Conservation (phyloP, 1,140 invertebrate species). For the Drosophila eugracilis region DNA sequence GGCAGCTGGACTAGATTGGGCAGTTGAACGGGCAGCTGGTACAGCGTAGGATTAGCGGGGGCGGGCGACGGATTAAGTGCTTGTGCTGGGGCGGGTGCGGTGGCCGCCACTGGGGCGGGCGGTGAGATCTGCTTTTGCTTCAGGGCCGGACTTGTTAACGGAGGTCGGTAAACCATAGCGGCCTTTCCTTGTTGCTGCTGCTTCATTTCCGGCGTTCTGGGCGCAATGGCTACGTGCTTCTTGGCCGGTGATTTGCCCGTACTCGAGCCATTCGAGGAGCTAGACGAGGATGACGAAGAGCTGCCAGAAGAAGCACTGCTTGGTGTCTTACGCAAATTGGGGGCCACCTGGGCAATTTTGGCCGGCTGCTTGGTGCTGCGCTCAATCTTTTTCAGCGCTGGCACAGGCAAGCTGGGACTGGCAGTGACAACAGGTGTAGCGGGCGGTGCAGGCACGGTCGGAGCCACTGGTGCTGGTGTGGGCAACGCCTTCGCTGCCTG, state of each 20-base stretch:
- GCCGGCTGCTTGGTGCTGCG: constrained; percentile 80
- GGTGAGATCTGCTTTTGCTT: constrained; percentile 60
- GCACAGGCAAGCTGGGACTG: constrained; percentile 55
- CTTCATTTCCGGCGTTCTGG: constrained; percentile 81
- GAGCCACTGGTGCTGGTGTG: constrained; percentile 11
- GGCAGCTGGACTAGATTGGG: constrained; percentile 84
- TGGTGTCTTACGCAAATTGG: constrained; percentile 79
- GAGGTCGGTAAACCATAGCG: constrained; percentile 36
- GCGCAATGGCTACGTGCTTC: constrained; percentile 84
- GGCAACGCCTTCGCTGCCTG: constrained; percentile 10
- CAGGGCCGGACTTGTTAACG: constrained; percentile 16
- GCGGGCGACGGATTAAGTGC: constrained; percentile 26
- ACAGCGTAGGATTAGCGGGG: constrained; percentile 67
- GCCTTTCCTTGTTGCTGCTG: constrained; percentile 66
- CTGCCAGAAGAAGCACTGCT: constrained; percentile 51
- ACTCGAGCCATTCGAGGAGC: constrained; percentile 20
- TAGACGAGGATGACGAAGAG: constrained; percentile 32
- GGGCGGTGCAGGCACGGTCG: constrained; percentile 15
- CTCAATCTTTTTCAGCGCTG: constrained; percentile 81
- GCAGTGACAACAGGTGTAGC: constrained; percentile 5
- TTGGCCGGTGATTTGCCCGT: constrained; percentile 82
- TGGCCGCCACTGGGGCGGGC: constrained; percentile 31
- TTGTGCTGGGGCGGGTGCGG: constrained; percentile 27
- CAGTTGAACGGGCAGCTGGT: constrained; percentile 80
- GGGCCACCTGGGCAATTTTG: constrained; percentile 84